These are phyloP conservation scores for Callionymus lyra DNA, from an alignment of 2,113 vertebrate species.

Conservation along the genomic window DNA sequence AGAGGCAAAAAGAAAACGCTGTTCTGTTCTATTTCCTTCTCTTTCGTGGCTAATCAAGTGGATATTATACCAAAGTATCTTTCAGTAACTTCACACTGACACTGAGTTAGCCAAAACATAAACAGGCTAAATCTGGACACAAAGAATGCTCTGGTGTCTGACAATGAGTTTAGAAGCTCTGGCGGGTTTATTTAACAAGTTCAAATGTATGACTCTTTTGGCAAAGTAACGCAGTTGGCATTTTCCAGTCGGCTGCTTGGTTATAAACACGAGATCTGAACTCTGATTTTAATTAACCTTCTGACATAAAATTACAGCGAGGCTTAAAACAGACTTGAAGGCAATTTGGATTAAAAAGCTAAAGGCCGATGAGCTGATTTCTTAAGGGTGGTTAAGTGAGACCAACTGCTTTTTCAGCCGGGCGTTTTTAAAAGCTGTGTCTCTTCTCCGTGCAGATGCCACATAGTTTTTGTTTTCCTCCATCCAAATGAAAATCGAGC, in stretches of 20 bases:
- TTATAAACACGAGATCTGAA: conserved; percentile 14
- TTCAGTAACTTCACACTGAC: no score
- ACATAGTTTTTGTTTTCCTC: conserved; percentile 12
- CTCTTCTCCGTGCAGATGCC: conserved; percentile 4
- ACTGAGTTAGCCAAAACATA: no score
- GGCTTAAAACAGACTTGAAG: conserved; percentile 8
- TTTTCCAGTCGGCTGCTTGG: conserved; percentile 10
- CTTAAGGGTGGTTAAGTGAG: conserved; percentile 4
- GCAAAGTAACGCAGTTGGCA: background rate
- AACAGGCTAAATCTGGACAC: background rate
- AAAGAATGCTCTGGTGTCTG: background rate
- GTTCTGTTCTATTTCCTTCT: no score
- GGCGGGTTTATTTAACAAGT: conserved; percentile 1
- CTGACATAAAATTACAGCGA: conserved; percentile 13
- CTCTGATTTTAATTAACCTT: conserved; percentile 29
- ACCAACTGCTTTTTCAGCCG: conserved; percentile 5
- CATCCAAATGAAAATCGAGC: background rate
- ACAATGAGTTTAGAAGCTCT: conserved; percentile 1
- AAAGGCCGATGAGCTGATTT: conserved; percentile 24
- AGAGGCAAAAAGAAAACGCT: no score
- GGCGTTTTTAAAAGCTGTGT: conserved; percentile 4
- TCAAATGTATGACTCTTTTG: background rate
- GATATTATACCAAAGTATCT: no score
- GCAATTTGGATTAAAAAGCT: conserved; percentile 22
- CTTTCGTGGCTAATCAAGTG: no score